These are phyloP conservation scores for Drosophila engyochracea DNA, from an alignment of 2,888 invertebrate genomes.

Conservation along the genomic window DNA sequence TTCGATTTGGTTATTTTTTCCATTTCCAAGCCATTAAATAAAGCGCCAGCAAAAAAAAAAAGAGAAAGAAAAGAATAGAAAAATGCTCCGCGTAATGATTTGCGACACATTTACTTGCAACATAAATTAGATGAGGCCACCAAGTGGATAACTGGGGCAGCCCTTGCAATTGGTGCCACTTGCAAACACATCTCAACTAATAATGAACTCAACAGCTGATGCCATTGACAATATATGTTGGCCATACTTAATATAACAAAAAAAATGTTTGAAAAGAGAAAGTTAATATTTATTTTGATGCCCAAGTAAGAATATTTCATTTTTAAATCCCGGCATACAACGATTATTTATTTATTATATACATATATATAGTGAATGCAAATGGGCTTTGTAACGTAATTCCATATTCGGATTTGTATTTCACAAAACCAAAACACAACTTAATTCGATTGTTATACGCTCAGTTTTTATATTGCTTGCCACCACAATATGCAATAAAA, in stretches of 20 bases:
- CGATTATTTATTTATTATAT: not conserved
- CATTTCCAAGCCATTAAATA: constrained; percentile 79
- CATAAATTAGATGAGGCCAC: constrained; percentile 65
- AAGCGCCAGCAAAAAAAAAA: constrained; percentile 47
- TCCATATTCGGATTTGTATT: not conserved
- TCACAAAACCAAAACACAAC: constrained; percentile 7
- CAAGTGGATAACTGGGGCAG: constrained; percentile 20
- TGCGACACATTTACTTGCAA: constrained; percentile 79
- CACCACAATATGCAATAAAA: not conserved
- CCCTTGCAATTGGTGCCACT: constrained; percentile 24
- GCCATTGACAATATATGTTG: constrained; percentile 8
- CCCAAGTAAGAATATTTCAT: not conserved
- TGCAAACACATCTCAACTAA: constrained; percentile 10
- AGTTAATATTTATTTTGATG: not conserved
- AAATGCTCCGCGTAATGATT: constrained; percentile 78
- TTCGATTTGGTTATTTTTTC: constrained; percentile 39
- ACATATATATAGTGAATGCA: not conserved
- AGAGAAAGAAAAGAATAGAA: constrained; percentile 28
- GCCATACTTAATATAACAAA: constrained; percentile 3
- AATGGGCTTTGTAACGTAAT: constrained; percentile 5
- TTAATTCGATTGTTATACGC: constrained; percentile 3
- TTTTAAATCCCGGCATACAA: not conserved
- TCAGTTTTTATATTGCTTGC: not conserved
- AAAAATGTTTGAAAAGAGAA: not conserved
- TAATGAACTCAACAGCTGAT: constrained; percentile 33